These are phyloP conservation scores for Paramisgurnus dabryanus DNA, from an alignment of 2,113 vertebrate genomes.

Conservation along the genomic window DNA sequence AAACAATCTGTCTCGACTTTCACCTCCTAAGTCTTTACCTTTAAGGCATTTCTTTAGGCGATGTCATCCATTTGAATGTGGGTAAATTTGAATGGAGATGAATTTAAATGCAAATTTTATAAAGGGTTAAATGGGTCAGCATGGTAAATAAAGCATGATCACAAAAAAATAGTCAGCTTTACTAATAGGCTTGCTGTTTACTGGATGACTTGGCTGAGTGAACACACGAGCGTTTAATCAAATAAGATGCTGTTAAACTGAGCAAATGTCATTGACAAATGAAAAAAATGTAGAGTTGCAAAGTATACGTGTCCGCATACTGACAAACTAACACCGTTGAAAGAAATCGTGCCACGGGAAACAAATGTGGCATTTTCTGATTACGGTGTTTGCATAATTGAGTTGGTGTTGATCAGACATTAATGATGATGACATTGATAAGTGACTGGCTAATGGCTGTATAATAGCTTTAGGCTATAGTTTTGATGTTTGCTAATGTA, in stretches of 20 bases:
- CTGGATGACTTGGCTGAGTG: neutral
- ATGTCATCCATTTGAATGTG: no score
- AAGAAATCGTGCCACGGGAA: neutral
- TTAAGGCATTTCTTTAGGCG: neutral
- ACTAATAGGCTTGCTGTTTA: no score
- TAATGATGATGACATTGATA: conserved; percentile 20
- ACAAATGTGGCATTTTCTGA: conserved; percentile 21
- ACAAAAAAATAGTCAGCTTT: no score
- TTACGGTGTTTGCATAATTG: conserved; percentile 10
- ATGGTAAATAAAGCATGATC: no score
- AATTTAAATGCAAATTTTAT: no score
- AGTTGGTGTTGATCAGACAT: neutral
- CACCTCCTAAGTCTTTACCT: neutral
- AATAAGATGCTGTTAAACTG: conserved; percentile 21
- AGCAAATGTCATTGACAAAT: conserved; percentile 39
- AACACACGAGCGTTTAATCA: conserved; percentile 24
- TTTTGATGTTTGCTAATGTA: neutral
- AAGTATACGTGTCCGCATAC: neutral
- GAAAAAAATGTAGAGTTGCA: neutral
- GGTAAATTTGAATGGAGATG: no score
- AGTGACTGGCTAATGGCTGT: neutral
- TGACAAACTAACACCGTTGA: neutral
- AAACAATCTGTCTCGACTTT: neutral
- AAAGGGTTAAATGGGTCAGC: no score
- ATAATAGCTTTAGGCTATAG: neutral